Percentiles rank a stretch among this genome's conserved stretches.
Conservation (phyloP, 2,888 invertebrate species). For the Aporophyla nigra region DNA sequence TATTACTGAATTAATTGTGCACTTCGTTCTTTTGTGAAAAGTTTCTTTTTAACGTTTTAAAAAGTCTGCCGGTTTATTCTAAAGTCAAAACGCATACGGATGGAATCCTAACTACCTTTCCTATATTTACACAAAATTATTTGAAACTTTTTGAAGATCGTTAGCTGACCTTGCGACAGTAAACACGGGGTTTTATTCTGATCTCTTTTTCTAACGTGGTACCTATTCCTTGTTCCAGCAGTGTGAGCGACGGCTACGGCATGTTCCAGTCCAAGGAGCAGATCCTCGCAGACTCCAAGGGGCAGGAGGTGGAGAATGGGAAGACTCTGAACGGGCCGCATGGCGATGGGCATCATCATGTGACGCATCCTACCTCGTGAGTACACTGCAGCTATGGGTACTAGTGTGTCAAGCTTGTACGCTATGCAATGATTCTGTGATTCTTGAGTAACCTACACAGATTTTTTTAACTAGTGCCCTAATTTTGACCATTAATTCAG, state of each 20-base stretch:
- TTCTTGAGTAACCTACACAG: not conserved
- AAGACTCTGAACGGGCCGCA: conserved; percentile 67
- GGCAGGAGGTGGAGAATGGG: conserved; percentile 73
- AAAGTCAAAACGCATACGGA: not conserved
- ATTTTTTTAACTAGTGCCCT: no score
- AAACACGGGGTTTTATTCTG: no score
- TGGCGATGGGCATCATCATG: conserved; percentile 81
- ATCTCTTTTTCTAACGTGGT: not conserved
- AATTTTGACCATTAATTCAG: no score
- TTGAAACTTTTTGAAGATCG: not conserved
- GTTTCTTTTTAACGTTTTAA: no score
- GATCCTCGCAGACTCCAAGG: conserved; percentile 76
- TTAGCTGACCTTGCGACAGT: not conserved
- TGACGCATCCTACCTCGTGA: conserved; percentile 93
- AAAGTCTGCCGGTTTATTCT: not conserved
- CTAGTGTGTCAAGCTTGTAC: not conserved
- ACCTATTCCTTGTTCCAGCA: conserved; percentile 41
- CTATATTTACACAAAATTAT: not conserved
- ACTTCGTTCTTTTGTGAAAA: not conserved
- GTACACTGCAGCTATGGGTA: conserved; percentile 70
- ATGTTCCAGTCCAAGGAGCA: conserved; percentile 82
- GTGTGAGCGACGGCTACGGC: conserved; percentile 49
- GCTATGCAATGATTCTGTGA: not conserved
- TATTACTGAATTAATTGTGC: not conserved
- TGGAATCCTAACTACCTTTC: not conserved